These are phyloP conservation scores for Caenorhabditis macrosperma DNA, from an alignment of 2,888 invertebrate species.

Conservation along the genomic window DNA sequence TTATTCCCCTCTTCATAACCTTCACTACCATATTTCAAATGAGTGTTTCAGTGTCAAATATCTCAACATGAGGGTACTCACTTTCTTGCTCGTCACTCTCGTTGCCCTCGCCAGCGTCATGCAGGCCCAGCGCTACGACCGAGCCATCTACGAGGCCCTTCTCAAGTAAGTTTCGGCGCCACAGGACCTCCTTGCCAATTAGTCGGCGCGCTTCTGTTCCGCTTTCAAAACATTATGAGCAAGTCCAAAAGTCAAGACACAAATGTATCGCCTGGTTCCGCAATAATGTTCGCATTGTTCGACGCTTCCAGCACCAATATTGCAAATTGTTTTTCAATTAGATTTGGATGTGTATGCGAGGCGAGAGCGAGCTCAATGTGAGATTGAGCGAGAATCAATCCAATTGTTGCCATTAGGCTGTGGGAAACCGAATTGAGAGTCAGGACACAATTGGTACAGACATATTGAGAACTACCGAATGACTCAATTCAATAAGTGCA, in stretches of 20 bases:
- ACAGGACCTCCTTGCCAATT: background rate
- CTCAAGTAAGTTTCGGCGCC: slow-evolving; percentile 59
- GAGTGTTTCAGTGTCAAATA: slow-evolving; percentile 55
- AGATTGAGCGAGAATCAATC: slow-evolving; percentile 19
- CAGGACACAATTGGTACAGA: no score
- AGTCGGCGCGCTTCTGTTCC: background rate
- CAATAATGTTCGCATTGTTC: background rate
- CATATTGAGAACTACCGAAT: slow-evolving; percentile 4
- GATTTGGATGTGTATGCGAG: background rate
- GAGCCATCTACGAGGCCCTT: slow-evolving; percentile 66
- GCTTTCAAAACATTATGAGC: no score
- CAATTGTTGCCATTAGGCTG: slow-evolving; percentile 1
- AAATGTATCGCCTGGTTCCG: background rate
- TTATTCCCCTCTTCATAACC: slow-evolving; percentile 31
- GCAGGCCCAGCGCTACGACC: slow-evolving; percentile 62
- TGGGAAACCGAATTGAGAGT: no score
- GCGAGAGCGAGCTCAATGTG: slow-evolving; percentile 7
- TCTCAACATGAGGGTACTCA: slow-evolving; percentile 69
- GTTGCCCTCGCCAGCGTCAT: slow-evolving; percentile 60
- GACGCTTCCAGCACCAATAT: background rate
- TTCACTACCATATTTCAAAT: background rate
- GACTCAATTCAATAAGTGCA: no score
- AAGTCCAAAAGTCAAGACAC: slow-evolving; percentile 15
- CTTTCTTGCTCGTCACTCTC: slow-evolving; percentile 59
- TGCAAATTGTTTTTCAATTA: slow-evolving; percentile 35